Evolutionary conservation across 2,888 invertebrate species (phyloP).

Genomic region (Biston stratarius): DNA sequence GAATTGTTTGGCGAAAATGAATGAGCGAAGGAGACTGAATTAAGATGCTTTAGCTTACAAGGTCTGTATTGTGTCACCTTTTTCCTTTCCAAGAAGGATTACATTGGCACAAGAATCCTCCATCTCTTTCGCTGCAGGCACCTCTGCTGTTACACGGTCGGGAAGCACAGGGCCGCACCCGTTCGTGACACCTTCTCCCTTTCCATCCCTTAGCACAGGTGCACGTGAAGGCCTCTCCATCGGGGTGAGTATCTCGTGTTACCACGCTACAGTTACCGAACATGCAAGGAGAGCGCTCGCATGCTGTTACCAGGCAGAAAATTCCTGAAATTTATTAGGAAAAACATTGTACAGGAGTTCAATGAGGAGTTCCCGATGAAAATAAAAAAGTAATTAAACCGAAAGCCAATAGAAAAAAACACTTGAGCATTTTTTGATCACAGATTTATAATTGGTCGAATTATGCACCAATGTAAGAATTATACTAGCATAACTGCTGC

Average conservation of each 20-base stretch:
- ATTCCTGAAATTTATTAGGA: conserved; percentile 80
- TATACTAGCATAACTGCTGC: too few relatives aligned
- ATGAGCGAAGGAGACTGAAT: too few relatives aligned
- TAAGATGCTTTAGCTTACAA: too few relatives aligned
- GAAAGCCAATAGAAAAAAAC: background rate
- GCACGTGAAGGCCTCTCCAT: conserved; percentile 84
- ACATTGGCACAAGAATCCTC: conserved; percentile 89
- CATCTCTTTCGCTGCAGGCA: conserved; percentile 89
- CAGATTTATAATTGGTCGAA: too few relatives aligned
- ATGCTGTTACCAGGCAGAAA: conserved; percentile 91
- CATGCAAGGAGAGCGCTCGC: conserved; percentile 90
- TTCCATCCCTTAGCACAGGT: conserved; percentile 89
- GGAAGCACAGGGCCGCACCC: conserved; percentile 89
- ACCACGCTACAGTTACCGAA: conserved; percentile 88
- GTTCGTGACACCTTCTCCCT: conserved; percentile 89
- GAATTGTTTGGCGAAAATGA: too few relatives aligned
- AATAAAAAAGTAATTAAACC: background rate
- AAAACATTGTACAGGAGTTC: background rate
- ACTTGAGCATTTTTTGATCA: too few relatives aligned
- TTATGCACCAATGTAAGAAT: too few relatives aligned
- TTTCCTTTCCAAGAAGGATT: conserved; percentile 91
- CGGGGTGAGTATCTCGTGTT: conserved; percentile 40
- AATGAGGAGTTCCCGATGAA: background rate
- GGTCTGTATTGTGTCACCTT: conserved; percentile 54
- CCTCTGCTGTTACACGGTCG: conserved; percentile 92